Evolutionary conservation across 2,888 invertebrate species (phyloP).

Genomic region (Octodonta nipae): DNA sequence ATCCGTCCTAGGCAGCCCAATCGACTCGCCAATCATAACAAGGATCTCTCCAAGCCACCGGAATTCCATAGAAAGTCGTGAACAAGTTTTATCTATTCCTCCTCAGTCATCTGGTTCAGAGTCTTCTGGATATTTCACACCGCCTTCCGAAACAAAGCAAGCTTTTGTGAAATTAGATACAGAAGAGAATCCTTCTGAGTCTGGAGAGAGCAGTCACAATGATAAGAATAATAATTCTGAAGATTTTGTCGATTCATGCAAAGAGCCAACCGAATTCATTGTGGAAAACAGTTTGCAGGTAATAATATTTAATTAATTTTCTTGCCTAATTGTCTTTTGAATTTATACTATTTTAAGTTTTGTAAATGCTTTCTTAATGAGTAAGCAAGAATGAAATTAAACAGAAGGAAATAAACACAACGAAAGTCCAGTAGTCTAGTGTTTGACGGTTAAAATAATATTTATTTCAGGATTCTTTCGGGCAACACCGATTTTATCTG

Average conservation of each 20-base stretch:
- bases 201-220: conserved; percentile 9
- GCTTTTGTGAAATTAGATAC: conserved; percentile 19
- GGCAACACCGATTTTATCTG: too few species aligned
- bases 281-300: not conserved
- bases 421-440: too few species aligned
- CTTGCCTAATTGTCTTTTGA: too few species aligned
- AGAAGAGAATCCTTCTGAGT: conserved; percentile 6
- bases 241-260: conserved; percentile 4
- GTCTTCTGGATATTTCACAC: conserved; percentile 35
- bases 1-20: conserved; percentile 11
- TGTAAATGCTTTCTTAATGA: too few species aligned
- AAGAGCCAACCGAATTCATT: conserved; percentile 1
- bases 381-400: too few species aligned
- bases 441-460: too few species aligned
- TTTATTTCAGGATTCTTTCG: too few species aligned
- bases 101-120: conserved; percentile 31
- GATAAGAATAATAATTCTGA: conserved; percentile 12
- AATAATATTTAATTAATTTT: too few species aligned
- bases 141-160: conserved; percentile 26
- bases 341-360: too few species aligned
- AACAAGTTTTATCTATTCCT: conserved; percentile 10
- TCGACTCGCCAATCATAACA: conserved; percentile 12
- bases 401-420: too few species aligned
- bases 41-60: conserved; percentile 16
- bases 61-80: conserved; percentile 6